These are phyloP conservation scores for Drosophila lutescens DNA, from an alignment of 2,888 invertebrate genomes.

Conservation along the genomic window DNA sequence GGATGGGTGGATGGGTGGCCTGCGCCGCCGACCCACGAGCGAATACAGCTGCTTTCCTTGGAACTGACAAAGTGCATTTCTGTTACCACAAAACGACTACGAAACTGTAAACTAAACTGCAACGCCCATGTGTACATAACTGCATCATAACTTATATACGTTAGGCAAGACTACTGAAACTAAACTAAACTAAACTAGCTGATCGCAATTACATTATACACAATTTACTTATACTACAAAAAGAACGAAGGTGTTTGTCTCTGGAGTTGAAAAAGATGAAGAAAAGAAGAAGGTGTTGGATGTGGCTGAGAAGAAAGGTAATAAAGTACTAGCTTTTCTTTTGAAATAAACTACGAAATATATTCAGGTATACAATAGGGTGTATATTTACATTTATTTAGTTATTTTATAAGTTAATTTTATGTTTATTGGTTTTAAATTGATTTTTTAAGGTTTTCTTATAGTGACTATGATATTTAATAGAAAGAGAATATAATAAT, in stretches of 20 bases:
- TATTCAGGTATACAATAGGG: neutral
- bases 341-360: neutral
- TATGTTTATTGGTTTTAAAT: too few relatives aligned
- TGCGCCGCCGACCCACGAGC: constrained; percentile 16
- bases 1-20: neutral
- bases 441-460: too few relatives aligned
- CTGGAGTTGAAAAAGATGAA: neutral
- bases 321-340: neutral
- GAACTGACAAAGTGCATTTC: constrained; percentile 68
- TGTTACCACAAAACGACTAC: constrained; percentile 51
- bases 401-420: too few relatives aligned
- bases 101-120: constrained; percentile 51
- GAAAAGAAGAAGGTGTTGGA: neutral
- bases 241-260: constrained; percentile 22
- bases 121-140: constrained; percentile 76
- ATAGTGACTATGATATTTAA: too few relatives aligned
- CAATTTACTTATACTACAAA: constrained; percentile 66
- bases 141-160: constrained; percentile 51
- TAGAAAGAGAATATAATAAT: too few relatives aligned
- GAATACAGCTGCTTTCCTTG: constrained; percentile 40
- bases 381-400: too few relatives aligned
- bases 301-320: neutral
- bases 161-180: constrained; percentile 51
- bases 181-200: constrained; percentile 67
- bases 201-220: constrained; percentile 64